These are phyloP conservation scores for Anisognathus igniventris DNA, from an alignment of 2,797 vertebrate genomes.

Conservation along the genomic window DNA sequence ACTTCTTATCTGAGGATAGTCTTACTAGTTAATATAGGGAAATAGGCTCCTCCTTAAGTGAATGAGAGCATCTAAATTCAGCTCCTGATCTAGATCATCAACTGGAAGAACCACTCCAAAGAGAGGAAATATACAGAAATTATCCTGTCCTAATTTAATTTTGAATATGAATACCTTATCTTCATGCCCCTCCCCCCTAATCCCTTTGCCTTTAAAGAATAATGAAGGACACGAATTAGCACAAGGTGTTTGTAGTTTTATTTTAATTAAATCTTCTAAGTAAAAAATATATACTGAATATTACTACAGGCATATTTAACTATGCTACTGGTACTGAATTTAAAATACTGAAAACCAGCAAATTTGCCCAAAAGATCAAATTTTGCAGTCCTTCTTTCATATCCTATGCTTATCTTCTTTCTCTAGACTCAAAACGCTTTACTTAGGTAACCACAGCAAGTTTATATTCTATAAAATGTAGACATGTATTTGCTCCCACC, in stretches of 20 bases:
- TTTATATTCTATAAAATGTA: neutral
- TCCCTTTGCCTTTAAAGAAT: neutral
- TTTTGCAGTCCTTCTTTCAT: neutral
- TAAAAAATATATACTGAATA: neutral
- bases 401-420: neutral
- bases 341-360: neutral
- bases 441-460: neutral
- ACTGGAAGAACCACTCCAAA: neutral
- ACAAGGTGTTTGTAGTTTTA: rapidly evolving
- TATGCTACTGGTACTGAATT: neutral
- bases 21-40: neutral
- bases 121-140: neutral
- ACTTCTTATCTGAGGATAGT: neutral
- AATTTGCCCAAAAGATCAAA: neutral
- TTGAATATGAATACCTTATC: neutral
- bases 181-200: rapidly evolving
- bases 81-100: conserved; percentile 11
- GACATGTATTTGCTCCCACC: neutral
- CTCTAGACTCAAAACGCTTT: neutral
- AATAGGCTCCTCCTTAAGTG: neutral
- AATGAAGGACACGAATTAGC: neutral
- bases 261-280: neutral
- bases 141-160: neutral
- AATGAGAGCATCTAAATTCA: conserved; percentile 24
- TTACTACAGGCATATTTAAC: neutral